Evolutionary conservation across 1,140 invertebrate species (phyloP).

Genomic region (Contarinia nasturtii): DNA sequence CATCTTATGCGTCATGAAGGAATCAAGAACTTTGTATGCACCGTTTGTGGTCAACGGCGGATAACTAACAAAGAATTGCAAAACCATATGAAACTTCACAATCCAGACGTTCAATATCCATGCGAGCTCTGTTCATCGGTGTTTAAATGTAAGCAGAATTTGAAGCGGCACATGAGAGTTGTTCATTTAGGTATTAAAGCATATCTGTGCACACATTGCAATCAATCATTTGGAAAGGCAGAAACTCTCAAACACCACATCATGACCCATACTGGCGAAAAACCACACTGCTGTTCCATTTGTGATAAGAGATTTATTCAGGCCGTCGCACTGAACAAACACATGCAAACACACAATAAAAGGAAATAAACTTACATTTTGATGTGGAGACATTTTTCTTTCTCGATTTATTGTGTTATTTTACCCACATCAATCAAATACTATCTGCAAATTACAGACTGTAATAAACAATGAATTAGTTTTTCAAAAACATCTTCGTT

Average conservation of each 20-base stretch:
- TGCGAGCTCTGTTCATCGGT: conserved; percentile 10
- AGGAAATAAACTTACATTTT: neutral
- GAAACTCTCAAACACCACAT: conserved; percentile 21
- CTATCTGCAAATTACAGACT: no score
- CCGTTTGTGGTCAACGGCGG: conserved; percentile 19
- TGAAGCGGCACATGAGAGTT: conserved; percentile 20
- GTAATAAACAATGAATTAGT: no score
- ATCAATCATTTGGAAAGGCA: conserved; percentile 18
- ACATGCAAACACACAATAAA: conserved; percentile 15
- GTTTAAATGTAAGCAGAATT: conserved; percentile 15
- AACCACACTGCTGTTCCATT: conserved; percentile 12
- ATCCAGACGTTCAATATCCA: conserved; percentile 14
- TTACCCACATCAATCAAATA: no score
- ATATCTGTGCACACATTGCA: conserved; percentile 19
- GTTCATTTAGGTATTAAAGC: conserved; percentile 22
- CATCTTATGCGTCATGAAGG: conserved; percentile 16
- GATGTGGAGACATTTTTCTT: no score
- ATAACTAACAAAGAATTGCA: conserved; percentile 21
- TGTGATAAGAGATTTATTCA: conserved; percentile 16
- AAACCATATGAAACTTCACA: conserved; percentile 20
- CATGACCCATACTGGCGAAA: conserved; percentile 28
- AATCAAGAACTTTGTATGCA: conserved; percentile 21
- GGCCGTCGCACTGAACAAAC: conserved; percentile 14
- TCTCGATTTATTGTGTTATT: no score
- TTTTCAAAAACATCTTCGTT: no score